Conservation (phyloP, 2,113 vertebrate species). For the Cariama cristata region DNA sequence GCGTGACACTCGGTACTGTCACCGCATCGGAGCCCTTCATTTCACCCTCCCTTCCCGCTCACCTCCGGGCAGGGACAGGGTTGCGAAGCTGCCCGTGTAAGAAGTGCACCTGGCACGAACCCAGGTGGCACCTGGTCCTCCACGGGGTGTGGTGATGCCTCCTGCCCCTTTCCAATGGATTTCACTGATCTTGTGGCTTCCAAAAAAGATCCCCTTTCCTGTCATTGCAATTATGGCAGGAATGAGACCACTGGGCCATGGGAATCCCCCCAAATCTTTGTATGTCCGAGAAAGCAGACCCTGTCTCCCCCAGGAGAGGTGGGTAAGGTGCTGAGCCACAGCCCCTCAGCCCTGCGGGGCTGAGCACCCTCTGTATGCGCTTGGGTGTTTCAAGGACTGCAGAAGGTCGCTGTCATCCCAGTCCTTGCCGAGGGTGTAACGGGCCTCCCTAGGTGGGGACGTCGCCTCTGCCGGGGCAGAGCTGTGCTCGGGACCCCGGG, state of each 20-base stretch:
- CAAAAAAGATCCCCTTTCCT: not conserved
- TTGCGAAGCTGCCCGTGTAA: fast-evolving
- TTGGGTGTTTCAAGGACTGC: not conserved
- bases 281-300: not conserved
- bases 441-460: not conserved
- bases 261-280: not conserved
- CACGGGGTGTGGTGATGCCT: not conserved
- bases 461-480: not conserved
- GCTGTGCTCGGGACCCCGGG: fast-evolving
- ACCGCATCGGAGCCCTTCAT: fast-evolving
- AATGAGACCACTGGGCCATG: not conserved
- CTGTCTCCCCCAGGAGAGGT: not conserved
- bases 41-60: not conserved
- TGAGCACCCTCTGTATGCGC: fast-evolving
- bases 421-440: not conserved
- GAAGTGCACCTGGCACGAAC: not conserved
- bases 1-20: fast-evolving
- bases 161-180: not conserved
- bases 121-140: not conserved
- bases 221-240: not conserved
- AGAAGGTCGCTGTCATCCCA: not conserved
- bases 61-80: not conserved
- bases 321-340: not conserved
- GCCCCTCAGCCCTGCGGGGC: not conserved
- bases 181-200: not conserved